Evolutionary conservation across 2,888 invertebrate species (phyloP).

Genomic region (Macrophya alboannulata): DNA sequence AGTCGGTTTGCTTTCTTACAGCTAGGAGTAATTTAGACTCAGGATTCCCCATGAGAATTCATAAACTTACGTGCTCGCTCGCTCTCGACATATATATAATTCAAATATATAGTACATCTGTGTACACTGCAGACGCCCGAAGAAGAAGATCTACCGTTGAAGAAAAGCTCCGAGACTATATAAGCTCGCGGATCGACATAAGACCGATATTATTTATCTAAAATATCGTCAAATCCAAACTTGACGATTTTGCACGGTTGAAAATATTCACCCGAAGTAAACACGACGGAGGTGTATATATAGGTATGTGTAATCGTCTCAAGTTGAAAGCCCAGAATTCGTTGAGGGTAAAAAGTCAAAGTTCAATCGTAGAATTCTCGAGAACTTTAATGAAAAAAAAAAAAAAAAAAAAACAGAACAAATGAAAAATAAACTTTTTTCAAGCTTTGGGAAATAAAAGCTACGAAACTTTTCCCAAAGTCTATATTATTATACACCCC

Average conservation of each 20-base stretch:
- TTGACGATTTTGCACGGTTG: not conserved
- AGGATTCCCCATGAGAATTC: not conserved
- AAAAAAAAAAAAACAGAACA: too few species aligned
- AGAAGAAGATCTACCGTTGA: too few species aligned
- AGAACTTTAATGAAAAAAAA: not conserved
- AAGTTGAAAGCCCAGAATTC: not conserved
- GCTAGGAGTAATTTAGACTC: not conserved
- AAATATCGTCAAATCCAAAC: not conserved
- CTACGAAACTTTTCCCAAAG: not conserved
- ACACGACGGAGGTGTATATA: not conserved
- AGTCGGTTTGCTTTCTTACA: not conserved
- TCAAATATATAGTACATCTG: not conserved
- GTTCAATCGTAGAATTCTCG: not conserved
- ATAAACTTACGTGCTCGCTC: not conserved
- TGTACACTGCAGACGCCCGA: too few species aligned
- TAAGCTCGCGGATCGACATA: conserved; percentile 1
- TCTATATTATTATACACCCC: not conserved
- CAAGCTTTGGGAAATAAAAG: not conserved
- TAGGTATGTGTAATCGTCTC: not conserved
- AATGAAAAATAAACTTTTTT: not conserved
- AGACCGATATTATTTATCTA: not conserved
- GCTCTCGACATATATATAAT: not conserved
- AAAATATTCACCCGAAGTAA: conserved; percentile 7
- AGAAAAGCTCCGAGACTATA: not conserved
- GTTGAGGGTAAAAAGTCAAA: not conserved